phyloP scores from a whole-genome alignment of 2,797 vertebrate genomes.

The Heliangelus exortis region DNA sequence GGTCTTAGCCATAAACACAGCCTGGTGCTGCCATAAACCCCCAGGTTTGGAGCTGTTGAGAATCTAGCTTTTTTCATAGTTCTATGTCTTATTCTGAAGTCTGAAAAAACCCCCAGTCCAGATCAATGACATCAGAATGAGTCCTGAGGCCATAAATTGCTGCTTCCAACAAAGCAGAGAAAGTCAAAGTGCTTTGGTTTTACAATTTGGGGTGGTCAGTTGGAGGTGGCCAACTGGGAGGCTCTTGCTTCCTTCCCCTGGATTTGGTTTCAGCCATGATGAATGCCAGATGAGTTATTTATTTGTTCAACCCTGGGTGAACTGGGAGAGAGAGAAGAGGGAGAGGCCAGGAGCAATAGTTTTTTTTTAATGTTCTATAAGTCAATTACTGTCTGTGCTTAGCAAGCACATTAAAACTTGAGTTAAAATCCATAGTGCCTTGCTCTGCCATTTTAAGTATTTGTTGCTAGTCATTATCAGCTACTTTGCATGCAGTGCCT shows the following conservation, averaged over 20 bases:
- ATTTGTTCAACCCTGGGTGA: not conserved
- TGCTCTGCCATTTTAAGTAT: constrained; percentile 5
- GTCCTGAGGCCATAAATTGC: not conserved
- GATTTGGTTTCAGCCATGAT: not conserved
- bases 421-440: not conserved
- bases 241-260: not conserved
- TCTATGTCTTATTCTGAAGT: not conserved
- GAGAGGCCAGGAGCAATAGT: not conserved
- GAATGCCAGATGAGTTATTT: not conserved
- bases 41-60: not conserved
- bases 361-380: not conserved
- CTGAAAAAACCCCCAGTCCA: not conserved
- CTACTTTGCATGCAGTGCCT: not conserved
- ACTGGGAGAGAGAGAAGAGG: not conserved
- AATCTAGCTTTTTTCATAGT: not conserved
- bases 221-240: not conserved
- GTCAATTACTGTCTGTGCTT: not conserved
- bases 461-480: constrained; percentile 1
- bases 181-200: not conserved
- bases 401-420: not conserved
- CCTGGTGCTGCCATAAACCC: not conserved
- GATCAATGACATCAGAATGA: not conserved
- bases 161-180: not conserved
- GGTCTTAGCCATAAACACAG: not conserved
- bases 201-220: no score